Evolutionary conservation across 2,113 vertebrate species (phyloP).

Genomic region (Laticauda laticaudata): DNA sequence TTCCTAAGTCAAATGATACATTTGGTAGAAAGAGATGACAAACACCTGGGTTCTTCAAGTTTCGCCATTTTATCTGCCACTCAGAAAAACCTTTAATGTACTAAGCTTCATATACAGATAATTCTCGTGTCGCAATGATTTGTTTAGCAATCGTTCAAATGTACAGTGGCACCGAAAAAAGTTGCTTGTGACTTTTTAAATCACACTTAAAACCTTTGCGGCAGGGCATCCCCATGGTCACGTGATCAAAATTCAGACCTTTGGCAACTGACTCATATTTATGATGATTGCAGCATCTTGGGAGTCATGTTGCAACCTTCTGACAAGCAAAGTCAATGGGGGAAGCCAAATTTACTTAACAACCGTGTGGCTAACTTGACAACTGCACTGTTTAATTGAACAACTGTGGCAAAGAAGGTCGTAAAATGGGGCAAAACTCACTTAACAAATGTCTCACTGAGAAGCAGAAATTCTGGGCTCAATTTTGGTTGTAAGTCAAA

Average conservation of each 20-base stretch:
- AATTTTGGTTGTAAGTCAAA: neutral
- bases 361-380: too few species aligned
- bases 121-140: too few species aligned
- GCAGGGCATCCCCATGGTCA: too few species aligned
- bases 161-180: neutral
- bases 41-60: too few species aligned
- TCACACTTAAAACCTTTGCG: neutral
- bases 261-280: neutral
- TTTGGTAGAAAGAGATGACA: neutral
- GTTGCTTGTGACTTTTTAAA: neutral
- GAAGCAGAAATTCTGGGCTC: neutral
- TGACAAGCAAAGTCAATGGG: neutral
- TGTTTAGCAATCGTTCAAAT: too few species aligned
- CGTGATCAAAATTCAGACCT: neutral
- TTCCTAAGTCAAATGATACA: neutral
- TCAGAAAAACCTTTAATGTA: neutral
- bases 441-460: neutral
- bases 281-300: neutral
- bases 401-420: neutral
- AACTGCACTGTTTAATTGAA: neutral
- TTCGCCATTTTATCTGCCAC: neutral
- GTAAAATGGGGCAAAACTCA: neutral
- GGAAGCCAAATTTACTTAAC: neutral
- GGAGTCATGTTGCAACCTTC: neutral
- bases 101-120: neutral